These are phyloP conservation scores for Eulemur albifrons DNA, from an alignment of 2,797 vertebrate genomes.

Conservation along the genomic window DNA sequence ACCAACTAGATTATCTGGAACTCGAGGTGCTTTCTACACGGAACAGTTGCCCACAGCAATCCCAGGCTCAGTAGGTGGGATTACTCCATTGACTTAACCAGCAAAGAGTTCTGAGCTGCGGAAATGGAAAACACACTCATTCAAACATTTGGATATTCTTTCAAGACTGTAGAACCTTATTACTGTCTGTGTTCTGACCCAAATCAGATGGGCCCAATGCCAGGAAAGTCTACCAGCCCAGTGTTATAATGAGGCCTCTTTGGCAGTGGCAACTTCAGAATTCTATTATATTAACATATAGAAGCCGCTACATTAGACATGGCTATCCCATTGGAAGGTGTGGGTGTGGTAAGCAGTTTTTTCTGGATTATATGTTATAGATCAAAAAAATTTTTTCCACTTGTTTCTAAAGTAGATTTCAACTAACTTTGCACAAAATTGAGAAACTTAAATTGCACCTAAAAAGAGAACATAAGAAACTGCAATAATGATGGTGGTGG, in stretches of 20 bases:
- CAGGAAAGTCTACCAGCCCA: not conserved
- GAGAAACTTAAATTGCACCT: not conserved
- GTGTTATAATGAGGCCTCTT: not conserved
- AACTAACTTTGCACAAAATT: not conserved
- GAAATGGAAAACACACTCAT: not conserved
- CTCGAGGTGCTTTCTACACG: not conserved
- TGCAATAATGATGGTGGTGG: too few relatives aligned
- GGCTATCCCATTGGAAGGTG: not conserved
- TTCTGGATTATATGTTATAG: not conserved
- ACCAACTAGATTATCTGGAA: not conserved
- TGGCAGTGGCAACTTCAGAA: not conserved
- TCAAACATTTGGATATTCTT: not conserved
- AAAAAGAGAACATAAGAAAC: not conserved
- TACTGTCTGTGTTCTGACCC: not conserved
- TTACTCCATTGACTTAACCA: not conserved
- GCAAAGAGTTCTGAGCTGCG: not conserved
- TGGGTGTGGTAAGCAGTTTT: not conserved
- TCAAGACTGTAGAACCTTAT: not conserved
- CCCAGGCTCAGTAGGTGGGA: too few relatives aligned
- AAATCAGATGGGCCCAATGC: not conserved
- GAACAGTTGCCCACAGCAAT: not conserved
- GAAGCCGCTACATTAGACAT: not conserved
- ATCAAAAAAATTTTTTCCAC: not conserved
- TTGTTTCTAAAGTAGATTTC: not conserved
- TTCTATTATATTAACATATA: not conserved